These are phyloP conservation scores for Cladopsammia gracilis DNA, from an alignment of 64 coral and sea anemone genomes.

Conservation along the genomic window DNA sequence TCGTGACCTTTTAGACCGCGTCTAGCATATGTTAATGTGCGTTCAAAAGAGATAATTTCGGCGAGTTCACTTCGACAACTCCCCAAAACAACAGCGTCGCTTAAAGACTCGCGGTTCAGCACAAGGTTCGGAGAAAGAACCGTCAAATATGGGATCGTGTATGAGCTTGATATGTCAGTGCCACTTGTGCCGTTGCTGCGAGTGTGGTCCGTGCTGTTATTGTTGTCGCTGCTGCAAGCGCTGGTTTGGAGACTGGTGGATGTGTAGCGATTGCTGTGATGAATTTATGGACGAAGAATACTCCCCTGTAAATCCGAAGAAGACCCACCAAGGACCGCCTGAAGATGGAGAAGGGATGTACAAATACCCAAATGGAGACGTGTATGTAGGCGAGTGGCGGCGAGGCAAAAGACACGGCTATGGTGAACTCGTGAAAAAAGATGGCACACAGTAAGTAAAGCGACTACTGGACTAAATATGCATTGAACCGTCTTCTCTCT, in stretches of 20 bases:
- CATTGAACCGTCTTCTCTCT: too few relatives aligned
- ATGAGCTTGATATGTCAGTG: conserved; percentile 91
- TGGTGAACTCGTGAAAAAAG: conserved; percentile 81
- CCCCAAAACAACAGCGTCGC: background rate
- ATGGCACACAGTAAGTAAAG: conserved; percentile 72
- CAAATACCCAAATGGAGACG: conserved; percentile 90
- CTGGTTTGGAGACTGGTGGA: conserved; percentile 95
- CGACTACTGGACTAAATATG: too few relatives aligned
- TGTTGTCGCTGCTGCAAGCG: conserved; percentile 87
- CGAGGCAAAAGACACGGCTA: conserved; percentile 90
- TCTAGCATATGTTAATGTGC: background rate
- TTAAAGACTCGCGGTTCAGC: background rate
- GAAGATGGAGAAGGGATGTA: conserved; percentile 95
- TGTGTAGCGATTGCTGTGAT: conserved; percentile 95
- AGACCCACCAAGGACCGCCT: conserved; percentile 60
- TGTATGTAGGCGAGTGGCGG: conserved; percentile 94
- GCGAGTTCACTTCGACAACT: background rate
- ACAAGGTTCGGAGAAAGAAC: too few relatives aligned
- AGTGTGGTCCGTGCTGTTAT: conserved; percentile 68
- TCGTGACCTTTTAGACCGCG: conserved; percentile 14
- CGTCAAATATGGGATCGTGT: conserved; percentile 69
- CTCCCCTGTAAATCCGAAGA: conserved; percentile 57
- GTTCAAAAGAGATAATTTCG: background rate
- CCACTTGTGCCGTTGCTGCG: conserved; percentile 83
- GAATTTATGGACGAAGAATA: conserved; percentile 84